A percentile compares a stretch with the other conserved stretches of the same genome.
These are phyloP conservation scores for Urocolius indicus DNA, from an alignment of 2,113 vertebrate genomes.

Conservation along the genomic window DNA sequence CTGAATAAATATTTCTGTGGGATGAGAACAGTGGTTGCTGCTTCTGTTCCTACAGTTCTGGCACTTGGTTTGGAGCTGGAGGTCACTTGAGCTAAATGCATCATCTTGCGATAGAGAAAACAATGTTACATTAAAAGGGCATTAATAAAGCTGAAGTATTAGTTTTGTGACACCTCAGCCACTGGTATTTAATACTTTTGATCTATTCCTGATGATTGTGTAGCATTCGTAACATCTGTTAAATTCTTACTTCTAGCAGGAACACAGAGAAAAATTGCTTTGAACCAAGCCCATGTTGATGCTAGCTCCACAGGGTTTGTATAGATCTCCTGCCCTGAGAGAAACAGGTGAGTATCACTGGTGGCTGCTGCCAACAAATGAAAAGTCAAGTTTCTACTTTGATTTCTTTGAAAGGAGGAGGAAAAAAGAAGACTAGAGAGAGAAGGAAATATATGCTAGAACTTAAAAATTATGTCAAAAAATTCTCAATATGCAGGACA, in stretches of 20 bases:
- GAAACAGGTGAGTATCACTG: background rate
- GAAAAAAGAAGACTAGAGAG: accelerated
- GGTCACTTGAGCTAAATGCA: background rate
- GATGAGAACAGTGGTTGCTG: background rate
- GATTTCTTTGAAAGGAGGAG: background rate
- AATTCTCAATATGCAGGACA: background rate
- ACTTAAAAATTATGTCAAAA: background rate
- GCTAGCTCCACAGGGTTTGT: background rate
- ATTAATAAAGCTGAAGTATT: background rate
- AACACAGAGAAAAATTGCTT: background rate
- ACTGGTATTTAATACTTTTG: background rate
- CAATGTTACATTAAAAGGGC: background rate
- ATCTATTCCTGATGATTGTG: background rate
- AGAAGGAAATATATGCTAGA: background rate
- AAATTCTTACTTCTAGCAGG: background rate
- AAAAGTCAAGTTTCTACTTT: background rate
- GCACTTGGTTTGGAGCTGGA: background rate
- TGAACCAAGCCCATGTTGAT: background rate
- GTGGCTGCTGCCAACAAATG: background rate
- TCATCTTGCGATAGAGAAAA: background rate
- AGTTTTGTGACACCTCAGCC: background rate
- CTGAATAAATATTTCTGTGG: conserved; percentile 74
- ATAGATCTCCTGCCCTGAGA: background rate
- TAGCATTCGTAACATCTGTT: background rate
- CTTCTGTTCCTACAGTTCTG: background rate